Percentiles rank a stretch among this genome's conserved stretches.
These are phyloP conservation scores for Etheostoma cragini DNA, from an alignment of 2,113 vertebrate genomes.

Conservation along the genomic window DNA sequence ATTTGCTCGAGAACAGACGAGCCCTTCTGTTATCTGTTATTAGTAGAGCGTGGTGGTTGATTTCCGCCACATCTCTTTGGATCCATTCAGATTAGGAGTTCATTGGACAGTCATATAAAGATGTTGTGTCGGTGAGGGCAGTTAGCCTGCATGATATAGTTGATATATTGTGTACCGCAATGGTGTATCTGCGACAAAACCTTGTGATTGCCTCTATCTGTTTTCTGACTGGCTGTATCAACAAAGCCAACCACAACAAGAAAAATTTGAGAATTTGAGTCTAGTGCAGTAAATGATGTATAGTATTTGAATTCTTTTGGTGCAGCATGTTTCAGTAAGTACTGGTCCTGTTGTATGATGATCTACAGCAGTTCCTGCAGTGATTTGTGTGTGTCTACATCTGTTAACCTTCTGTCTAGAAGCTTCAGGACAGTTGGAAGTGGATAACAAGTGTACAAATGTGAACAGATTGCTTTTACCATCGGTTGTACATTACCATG, in stretches of 20 bases:
- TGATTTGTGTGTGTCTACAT: not conserved
- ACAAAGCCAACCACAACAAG: not conserved
- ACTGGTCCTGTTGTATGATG: not conserved
- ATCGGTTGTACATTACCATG: slow-evolving; percentile 21
- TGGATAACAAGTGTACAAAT: not conserved
- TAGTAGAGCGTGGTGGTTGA: slow-evolving; percentile 2
- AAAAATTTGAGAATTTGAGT: no score
- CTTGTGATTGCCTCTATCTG: not conserved
- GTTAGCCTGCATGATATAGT: not conserved
- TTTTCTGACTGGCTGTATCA: not conserved
- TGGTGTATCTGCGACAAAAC: not conserved
- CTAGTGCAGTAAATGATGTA: not conserved
- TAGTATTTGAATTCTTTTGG: not conserved
- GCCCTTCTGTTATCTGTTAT: slow-evolving; percentile 19
- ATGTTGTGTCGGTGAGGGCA: not conserved
- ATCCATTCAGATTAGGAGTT: slow-evolving; percentile 29
- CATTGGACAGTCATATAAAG: not conserved
- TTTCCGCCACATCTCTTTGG: not conserved
- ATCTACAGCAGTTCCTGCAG: not conserved
- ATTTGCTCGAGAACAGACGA: slow-evolving; percentile 5
- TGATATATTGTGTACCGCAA: not conserved
- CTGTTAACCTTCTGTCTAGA: not conserved
- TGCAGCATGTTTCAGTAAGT: slow-evolving; percentile 8
- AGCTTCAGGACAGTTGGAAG: not conserved
- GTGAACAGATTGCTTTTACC: not conserved